Base-by-base conservation (phyloP, 2,113 vertebrate genomes). In the Sakesphorus luctuosus region DNA sequence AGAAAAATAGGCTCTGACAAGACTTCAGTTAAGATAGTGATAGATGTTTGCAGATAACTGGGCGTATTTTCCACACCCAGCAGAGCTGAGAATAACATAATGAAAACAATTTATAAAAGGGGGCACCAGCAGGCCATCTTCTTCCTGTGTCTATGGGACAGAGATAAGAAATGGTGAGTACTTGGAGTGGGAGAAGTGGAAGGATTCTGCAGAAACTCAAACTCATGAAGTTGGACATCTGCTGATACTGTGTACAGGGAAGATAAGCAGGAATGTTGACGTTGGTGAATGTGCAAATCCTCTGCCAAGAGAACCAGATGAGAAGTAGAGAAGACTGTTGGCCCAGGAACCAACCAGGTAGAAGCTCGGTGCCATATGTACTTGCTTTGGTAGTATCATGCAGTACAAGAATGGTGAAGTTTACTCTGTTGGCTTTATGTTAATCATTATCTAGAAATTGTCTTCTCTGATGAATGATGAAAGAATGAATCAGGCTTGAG, bases 141-240 rank as follows among this genome's bases (percentile, higher is more conserved):
- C 58, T 68, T 73, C 77, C 65, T 73, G 5, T 73, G 49, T 11
- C 59, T 55, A 2, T 68, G 11, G 13, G n/a, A 40, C 33, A 59
- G 47, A 79, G 18, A 44, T 33, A 75, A 65, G n/a, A 87, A 73
- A 40, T 65, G 12, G 46, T 59, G 17, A 59, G 18, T n/a, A 23
- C 15, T 67, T 47, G 38, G 29, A 38, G n/a, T 38, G 38, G 18
- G n/a, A 87, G 18, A 67, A 62, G 52, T 0, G 0, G 14, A 75
- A 75, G 43, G 23, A 55, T 82, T 82, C 59, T 59, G 35, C 28
- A 58, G 31, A 90, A 81, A 80, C 25, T 47, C 62, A 44, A 66
- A 44, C 24, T 53, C 53, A 15, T 8, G 1, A 29, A 59, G 14
- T 2, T 50, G 38, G 59, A 31, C 25, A 61, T n/a, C 17, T 74